Evolutionary conservation across 2,888 invertebrate genomes (phyloP).

Genomic region (Thereva nobilitata): DNA sequence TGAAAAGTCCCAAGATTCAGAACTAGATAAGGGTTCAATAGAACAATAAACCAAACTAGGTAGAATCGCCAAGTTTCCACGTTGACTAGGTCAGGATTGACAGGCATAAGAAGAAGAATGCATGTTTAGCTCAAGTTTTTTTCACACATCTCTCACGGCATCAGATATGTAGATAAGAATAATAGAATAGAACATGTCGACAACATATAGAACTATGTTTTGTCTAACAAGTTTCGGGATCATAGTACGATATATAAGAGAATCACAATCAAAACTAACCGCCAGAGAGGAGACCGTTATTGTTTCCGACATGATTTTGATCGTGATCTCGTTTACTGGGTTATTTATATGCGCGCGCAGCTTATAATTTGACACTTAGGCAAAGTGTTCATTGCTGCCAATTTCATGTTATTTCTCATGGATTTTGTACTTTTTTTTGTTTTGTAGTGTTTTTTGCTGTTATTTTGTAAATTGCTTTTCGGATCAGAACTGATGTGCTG

Average conservation of each 20-base stretch:
- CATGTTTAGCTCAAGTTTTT: too few relatives aligned
- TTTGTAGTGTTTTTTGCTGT: background rate
- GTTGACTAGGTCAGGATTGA: too few relatives aligned
- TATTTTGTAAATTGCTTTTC: background rate
- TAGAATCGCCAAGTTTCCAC: too few relatives aligned
- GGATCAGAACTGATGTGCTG: too few relatives aligned
- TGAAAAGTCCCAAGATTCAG: too few relatives aligned
- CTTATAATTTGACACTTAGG: conserved; percentile 28
- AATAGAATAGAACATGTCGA: conserved; percentile 3
- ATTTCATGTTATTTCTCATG: background rate
- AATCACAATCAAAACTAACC: background rate
- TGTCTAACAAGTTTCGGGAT: too few relatives aligned
- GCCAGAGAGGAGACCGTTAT: conserved; percentile 29
- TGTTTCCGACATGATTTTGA: conserved; percentile 37
- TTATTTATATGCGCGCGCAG: conserved; percentile 35
- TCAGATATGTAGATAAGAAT: conserved; percentile 8
- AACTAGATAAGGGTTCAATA: too few relatives aligned
- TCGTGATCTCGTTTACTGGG: conserved; percentile 39
- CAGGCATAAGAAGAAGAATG: too few relatives aligned
- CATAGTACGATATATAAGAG: too few relatives aligned
- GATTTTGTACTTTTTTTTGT: conserved; percentile 2
- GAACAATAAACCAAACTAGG: too few relatives aligned
- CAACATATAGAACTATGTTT: too few relatives aligned
- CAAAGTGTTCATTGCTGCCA: background rate
- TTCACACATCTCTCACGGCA: too few relatives aligned